A percentile compares a stretch with the other conserved stretches of the same genome.
Conservation (phyloP, 1,140 invertebrate genomes). For the Batillaria attramentaria region DNA sequence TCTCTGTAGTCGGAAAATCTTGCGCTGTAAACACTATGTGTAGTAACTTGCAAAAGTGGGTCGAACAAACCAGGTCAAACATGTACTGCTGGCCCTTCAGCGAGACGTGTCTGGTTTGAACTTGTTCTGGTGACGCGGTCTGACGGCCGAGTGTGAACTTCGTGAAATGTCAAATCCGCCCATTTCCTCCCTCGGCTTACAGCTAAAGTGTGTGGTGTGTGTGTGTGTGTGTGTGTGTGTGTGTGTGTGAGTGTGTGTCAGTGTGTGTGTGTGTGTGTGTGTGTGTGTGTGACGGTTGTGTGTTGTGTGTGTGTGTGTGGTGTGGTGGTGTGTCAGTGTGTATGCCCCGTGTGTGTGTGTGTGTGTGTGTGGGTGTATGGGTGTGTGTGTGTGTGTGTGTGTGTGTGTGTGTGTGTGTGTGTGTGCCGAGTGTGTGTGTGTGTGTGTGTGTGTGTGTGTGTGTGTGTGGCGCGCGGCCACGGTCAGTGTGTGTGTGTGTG, state of each 20-base stretch:
- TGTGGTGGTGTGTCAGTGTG: background rate
- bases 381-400: conserved; percentile 6
- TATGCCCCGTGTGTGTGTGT: background rate
- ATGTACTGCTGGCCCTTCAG: no score
- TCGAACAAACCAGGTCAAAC: no score
- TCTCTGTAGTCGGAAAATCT: no score
- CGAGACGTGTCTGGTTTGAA: no score
- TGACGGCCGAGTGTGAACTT: no score
- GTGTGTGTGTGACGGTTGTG: background rate
- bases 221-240: background rate
- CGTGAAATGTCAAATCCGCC: no score
- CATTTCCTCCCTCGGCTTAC: background rate
- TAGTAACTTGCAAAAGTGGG: no score
- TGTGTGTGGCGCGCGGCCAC: no score
- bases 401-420: background rate
- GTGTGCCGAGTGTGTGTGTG: background rate
- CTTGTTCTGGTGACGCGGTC: no score
- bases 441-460: conserved; percentile 11
- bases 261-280: background rate
- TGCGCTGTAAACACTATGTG: no score
- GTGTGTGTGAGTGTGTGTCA: background rate
- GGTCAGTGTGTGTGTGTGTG: background rate
- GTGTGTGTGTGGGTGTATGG: conserved; percentile 18
- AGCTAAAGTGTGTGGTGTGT: background rate
- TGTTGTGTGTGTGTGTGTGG: conserved; percentile 6